phyloP scores from a whole-genome alignment of 2,797 vertebrate genomes.

The Enteromius afrohamiltoni region DNA sequence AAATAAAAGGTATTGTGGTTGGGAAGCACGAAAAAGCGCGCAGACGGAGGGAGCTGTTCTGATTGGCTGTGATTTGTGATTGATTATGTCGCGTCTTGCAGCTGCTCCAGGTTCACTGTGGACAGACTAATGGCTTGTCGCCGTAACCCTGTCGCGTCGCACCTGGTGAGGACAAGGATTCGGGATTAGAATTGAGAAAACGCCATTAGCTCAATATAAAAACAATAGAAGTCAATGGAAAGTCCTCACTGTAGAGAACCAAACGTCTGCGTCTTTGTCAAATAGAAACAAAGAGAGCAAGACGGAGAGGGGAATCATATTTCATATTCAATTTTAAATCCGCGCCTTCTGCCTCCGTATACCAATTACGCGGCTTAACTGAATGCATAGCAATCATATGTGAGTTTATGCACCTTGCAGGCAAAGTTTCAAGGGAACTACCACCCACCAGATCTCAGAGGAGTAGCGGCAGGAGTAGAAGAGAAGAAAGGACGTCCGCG shows the following conservation, averaged over 20 bases:
- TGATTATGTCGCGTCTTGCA: conserved; percentile 6
- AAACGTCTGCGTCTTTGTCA: conserved; percentile 18
- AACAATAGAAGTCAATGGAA: conserved; percentile 3
- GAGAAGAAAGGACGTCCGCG: conserved; percentile 1
- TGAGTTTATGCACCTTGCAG: conserved; percentile 30
- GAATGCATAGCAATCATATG: background rate
- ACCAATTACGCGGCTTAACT: background rate
- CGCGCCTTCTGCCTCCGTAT: background rate
- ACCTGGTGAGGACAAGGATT: background rate
- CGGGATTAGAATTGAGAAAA: background rate
- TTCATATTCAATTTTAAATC: conserved; percentile 23
- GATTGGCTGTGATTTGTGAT: conserved; percentile 22
- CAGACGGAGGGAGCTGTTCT: background rate
- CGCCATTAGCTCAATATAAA: background rate
- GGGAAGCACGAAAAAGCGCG: background rate
- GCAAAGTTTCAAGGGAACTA: conserved; percentile 43
- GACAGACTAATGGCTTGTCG: background rate
- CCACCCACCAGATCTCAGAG: background rate
- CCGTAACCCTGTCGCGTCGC: background rate
- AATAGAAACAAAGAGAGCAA: conserved; percentile 24
- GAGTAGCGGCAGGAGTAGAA: conserved; percentile 18
- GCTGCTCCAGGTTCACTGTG: background rate
- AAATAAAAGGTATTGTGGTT: background rate
- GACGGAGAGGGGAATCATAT: background rate
- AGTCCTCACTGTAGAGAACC: conserved; percentile 12